Evolutionary conservation across 2,888 invertebrate genomes (phyloP), one percentile per base, ranked within the genome.

Genomic region (Drosophila niveifrons): DNA sequence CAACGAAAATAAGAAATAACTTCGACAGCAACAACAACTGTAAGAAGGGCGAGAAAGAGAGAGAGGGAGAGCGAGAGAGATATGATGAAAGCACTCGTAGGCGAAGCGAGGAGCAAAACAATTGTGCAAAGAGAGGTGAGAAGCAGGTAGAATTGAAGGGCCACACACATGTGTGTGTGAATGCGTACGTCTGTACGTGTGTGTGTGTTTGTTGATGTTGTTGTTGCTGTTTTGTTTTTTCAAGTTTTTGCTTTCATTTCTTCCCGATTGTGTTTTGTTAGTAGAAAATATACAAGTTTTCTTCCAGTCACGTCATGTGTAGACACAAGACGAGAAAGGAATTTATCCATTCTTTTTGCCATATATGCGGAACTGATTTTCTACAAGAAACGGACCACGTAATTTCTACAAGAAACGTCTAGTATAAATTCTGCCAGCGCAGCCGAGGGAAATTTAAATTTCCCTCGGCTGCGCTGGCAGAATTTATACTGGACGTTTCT

Each of bases 221-320:
- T 56, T 73, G 2, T 34, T 36, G 34, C 6, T 36, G 36, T 56
- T 36, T n/a, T n/a, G n/a, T n/a, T n/a, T 50, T 50, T 66, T 66
- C 50, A 59, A 62, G 66, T 59, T 65, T 53, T 39, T 69, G 31
- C 4, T 50, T 15, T 41, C 28, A 50, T 59, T 43, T 53, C 36
- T 36, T 18, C n/a, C n/a, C n/a, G n/a, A n/a, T n/a, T n/a, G n/a
- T n/a, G n/a, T n/a, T n/a, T n/a, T n/a, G n/a, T n/a, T n/a, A n/a
- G n/a, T n/a, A n/a, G n/a, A n/a, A n/a, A n/a, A n/a, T n/a, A n/a
- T n/a, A n/a, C n/a, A n/a, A n/a, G n/a, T n/a, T n/a, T n/a, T n/a
- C n/a, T n/a, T n/a, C n/a, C n/a, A n/a, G n/a, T n/a, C n/a, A n/a
- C n/a, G n/a, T n/a, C n/a, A n/a, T n/a, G n/a, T n/a, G n/a, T n/a